A percentile compares a stretch with the other conserved stretches of the same genome.
These are phyloP conservation scores for Lepas anatifera DNA, from an alignment of 2,888 invertebrate species.

Conservation along the genomic window DNA sequence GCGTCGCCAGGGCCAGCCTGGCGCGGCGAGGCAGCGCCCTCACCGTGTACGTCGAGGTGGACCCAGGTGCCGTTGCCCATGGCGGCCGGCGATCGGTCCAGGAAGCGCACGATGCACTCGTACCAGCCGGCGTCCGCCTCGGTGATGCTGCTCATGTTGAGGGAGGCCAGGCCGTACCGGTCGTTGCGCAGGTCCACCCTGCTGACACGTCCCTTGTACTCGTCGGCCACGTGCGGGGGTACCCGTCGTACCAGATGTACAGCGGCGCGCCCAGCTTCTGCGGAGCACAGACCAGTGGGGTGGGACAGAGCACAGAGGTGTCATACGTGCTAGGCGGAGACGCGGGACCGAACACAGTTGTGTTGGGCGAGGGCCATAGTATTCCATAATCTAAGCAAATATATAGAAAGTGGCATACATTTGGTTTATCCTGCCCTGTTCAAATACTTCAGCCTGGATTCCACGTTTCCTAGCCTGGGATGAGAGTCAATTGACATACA, in stretches of 20 bases:
- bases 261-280: constrained; percentile 93
- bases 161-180: constrained; percentile 72
- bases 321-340: too few relatives aligned
- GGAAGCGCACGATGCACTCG: constrained; percentile 86
- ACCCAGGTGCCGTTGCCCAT: constrained; percentile 94
- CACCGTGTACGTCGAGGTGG: constrained; percentile 92
- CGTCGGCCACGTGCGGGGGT: constrained; percentile 93
- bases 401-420: too few relatives aligned
- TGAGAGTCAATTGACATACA: too few relatives aligned
- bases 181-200: constrained; percentile 62
- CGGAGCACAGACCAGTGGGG: not conserved
- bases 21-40: constrained; percentile 28
- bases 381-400: too few relatives aligned
- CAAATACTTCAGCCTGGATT: too few relatives aligned
- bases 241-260: constrained; percentile 96
- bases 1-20: too few relatives aligned
- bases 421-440: too few relatives aligned
- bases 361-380: too few relatives aligned
- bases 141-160: constrained; percentile 87
- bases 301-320: too few relatives aligned
- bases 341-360: too few relatives aligned
- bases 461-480: too few relatives aligned
- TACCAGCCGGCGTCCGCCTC: constrained; percentile 96
- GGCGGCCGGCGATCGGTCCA: constrained; percentile 83
- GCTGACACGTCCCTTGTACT: constrained; percentile 83